A percentile compares a stretch with the other conserved stretches of the same genome.
These are phyloP conservation scores for Marmota flaviventris DNA, from an alignment of 2,113 vertebrate species.

Conservation along the genomic window DNA sequence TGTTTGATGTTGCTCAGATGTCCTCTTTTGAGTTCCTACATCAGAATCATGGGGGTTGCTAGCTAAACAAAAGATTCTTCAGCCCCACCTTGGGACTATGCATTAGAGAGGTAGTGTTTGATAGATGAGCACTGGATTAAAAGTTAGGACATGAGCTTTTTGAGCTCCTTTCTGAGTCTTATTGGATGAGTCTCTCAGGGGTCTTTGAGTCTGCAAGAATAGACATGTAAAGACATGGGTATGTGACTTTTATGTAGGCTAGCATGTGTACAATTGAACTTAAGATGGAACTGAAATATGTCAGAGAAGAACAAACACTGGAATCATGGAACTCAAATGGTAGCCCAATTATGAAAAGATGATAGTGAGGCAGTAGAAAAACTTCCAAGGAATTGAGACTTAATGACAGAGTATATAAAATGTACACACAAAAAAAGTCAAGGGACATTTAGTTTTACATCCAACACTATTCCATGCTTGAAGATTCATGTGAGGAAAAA, in stretches of 20 bases:
- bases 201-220: not conserved
- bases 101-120: too few relatives aligned
- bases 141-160: too few relatives aligned
- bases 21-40: not conserved
- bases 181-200: not conserved
- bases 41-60: not conserved
- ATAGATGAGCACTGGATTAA: not conserved
- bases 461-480: too few relatives aligned
- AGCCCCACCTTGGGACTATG: not conserved
- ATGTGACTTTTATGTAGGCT: not conserved
- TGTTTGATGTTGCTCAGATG: not conserved
- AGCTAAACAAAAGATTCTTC: not conserved
- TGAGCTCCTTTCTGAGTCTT: not conserved
- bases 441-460: not conserved
- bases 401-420: not conserved
- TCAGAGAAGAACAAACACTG: not conserved
- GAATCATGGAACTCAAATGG: not conserved
- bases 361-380: not conserved
- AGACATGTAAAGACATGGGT: too few relatives aligned
- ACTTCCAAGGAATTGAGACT: not conserved
- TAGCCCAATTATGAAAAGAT: not conserved
- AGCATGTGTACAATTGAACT: not conserved
- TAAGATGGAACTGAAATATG: not conserved
- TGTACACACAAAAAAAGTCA: not conserved
- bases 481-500: not conserved